Evolutionary conservation across 2,113 vertebrate genomes (phyloP).

Genomic region (Saccopteryx bilineata): DNA sequence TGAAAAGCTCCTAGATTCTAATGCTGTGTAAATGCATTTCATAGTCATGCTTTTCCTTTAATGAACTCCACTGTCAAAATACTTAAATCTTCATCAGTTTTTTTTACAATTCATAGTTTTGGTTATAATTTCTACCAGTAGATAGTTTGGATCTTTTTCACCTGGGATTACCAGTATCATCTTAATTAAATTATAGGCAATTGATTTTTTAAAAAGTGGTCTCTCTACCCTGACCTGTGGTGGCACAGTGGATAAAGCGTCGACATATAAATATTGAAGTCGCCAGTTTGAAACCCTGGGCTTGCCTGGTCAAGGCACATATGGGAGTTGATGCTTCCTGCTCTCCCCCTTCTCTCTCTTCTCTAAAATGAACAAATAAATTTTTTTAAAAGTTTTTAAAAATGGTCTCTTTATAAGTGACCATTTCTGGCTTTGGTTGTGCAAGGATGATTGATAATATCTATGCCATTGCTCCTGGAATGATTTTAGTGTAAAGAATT

Average conservation of each 20-base stretch:
- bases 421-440: neutral
- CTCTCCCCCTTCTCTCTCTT: too few species aligned
- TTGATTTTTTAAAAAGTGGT: slow-evolving; percentile 13
- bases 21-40: slow-evolving; percentile 6
- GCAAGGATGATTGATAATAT: neutral
- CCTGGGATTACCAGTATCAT: neutral
- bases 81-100: slow-evolving; percentile 41
- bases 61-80: slow-evolving; percentile 44
- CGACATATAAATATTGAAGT: too few species aligned
- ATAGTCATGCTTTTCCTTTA: slow-evolving; percentile 48
- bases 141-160: slow-evolving; percentile 19
- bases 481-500: slow-evolving; percentile 58
- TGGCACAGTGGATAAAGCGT: too few species aligned
- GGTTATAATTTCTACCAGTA: slow-evolving; percentile 17
- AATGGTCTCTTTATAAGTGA: neutral
- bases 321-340: too few species aligned
- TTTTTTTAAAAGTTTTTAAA: neutral
- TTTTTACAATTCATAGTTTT: slow-evolving; percentile 52
- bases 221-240: neutral
- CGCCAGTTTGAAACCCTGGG: too few species aligned
- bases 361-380: too few species aligned
- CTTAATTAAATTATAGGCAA: neutral
- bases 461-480: neutral
- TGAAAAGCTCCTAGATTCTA: slow-evolving; percentile 26
- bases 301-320: too few species aligned